Percentiles rank a stretch among this genome's conserved stretches.
Evolutionary conservation across 1,140 invertebrate genomes (phyloP).

Genomic region (Tetramorium parvispinum): DNA sequence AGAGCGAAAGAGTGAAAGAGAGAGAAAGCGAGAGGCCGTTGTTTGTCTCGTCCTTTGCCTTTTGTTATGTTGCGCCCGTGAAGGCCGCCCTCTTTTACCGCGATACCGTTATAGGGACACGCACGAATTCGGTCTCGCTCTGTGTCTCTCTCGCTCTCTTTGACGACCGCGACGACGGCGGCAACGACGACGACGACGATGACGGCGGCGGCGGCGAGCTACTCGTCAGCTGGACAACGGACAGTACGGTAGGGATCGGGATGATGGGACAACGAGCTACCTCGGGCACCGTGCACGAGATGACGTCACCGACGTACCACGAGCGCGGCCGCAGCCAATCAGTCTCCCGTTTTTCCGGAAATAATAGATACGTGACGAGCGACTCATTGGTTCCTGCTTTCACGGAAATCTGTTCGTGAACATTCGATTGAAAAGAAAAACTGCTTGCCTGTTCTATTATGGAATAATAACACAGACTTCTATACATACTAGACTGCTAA

Average conservation of each 20-base stretch:
- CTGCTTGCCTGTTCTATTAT: too few species aligned
- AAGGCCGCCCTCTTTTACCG: constrained; percentile 24
- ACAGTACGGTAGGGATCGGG: constrained; percentile 20
- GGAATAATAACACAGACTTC: too few species aligned
- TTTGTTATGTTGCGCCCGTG: constrained; percentile 17
- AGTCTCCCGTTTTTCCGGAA: not conserved
- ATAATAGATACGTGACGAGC: not conserved
- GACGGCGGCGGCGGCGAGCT: not conserved
- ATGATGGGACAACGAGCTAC: not conserved
- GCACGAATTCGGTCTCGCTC: not conserved
- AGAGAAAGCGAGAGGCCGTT: constrained; percentile 14
- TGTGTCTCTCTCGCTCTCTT: not conserved
- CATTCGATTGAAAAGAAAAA: too few species aligned
- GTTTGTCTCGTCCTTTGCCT: constrained; percentile 37
- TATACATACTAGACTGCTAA: too few species aligned
- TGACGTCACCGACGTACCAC: constrained; percentile 32
- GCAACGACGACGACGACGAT: not conserved
- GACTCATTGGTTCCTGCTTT: not conserved
- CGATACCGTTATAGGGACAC: not conserved
- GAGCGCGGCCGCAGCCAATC: constrained; percentile 3
- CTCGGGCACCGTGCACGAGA: not conserved
- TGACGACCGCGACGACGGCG: not conserved
- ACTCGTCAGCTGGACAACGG: constrained; percentile 40
- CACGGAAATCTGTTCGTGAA: not conserved
- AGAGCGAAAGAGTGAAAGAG: not conserved